phyloP scores from a whole-genome alignment of 1,140 invertebrate species.

The Trissolcus basalis region DNA sequence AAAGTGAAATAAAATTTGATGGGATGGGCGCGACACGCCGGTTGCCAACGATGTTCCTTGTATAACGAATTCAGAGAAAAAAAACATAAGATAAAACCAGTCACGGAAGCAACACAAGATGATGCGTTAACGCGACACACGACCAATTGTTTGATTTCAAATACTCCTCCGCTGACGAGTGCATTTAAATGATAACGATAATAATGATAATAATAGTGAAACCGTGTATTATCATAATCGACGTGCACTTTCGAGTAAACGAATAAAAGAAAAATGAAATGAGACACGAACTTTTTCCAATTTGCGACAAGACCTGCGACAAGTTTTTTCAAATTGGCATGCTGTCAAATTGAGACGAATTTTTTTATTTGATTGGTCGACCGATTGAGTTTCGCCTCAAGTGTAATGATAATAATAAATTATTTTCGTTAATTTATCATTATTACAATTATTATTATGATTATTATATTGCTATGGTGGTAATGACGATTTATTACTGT shows the following conservation, averaged over 20 bases:
- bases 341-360: neutral
- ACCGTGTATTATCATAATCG: too few relatives aligned
- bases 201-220: constrained; percentile 33
- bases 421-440: constrained; percentile 60
- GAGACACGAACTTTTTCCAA: neutral
- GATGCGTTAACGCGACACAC: constrained; percentile 8
- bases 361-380: neutral
- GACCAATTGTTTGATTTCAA: constrained; percentile 39
- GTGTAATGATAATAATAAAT: constrained; percentile 58
- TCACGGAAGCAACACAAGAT: constrained; percentile 1
- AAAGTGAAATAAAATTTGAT: constrained; percentile 4
- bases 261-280: neutral
- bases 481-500: constrained; percentile 70
- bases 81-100: constrained; percentile 17
- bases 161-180: constrained; percentile 46
- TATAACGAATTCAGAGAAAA: constrained; percentile 18
- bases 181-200: constrained; percentile 48
- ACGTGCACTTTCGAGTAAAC: too few relatives aligned
- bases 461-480: constrained; percentile 67
- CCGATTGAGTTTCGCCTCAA: constrained; percentile 4
- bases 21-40: constrained; percentile 3
- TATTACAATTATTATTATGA: constrained; percentile 50
- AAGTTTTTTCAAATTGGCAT: neutral
- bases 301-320: neutral
- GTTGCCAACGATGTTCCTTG: constrained; percentile 38